Base-by-base conservation (phyloP, 2,113 vertebrate species). In the Ictidomys tridecemlineatus region DNA sequence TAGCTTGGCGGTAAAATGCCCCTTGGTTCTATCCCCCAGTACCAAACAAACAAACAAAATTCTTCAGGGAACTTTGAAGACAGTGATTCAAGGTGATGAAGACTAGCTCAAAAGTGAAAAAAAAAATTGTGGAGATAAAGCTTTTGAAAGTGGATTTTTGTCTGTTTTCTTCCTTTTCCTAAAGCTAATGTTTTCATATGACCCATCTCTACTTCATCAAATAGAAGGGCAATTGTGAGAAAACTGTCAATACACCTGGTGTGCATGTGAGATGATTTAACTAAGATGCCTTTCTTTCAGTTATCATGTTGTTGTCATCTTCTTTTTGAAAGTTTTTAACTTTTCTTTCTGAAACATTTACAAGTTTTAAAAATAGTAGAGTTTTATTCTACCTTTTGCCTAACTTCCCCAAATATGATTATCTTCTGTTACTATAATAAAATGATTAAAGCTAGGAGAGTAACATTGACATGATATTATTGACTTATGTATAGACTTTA, bases 31-130 rank as follows among this genome's bases (percentile, higher is more conserved):
- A 8, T 61, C 58, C 22, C 13, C 24, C 61, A 63, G 2, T 63
- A 11, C 56, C 56, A 22, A 58, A 63, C 24, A 63, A 63, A 63
- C 8, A 28, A 63, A 63, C 1, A 63, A 72, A 84, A 24, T 32
- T 65, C 85, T 48, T n/a, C 30, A 87, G 90, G 94, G 73, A 90
- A 90, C 8, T 93, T 95, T 65, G 20, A 70, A 74, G 72, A 95
- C 76, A 89, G 61, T 65, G 51, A 95, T 90, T 77, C 37, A 37
- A 48, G 26, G 26, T 82, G 83, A 79, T 86, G 39, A 85, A 92
- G n/a, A 82, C 45, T 70, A 90, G 61, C 84, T 93, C 51, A 61
- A 72, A 94, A 93, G 37, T 93, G 26, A 69, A 93, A 86, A 45
- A 73, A 89, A 45, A 73, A 22, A 10, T 58, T 92, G 61, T 18